Evolutionary conservation across 2,113 vertebrate genomes (phyloP).

Genomic region (Indri indri): DNA sequence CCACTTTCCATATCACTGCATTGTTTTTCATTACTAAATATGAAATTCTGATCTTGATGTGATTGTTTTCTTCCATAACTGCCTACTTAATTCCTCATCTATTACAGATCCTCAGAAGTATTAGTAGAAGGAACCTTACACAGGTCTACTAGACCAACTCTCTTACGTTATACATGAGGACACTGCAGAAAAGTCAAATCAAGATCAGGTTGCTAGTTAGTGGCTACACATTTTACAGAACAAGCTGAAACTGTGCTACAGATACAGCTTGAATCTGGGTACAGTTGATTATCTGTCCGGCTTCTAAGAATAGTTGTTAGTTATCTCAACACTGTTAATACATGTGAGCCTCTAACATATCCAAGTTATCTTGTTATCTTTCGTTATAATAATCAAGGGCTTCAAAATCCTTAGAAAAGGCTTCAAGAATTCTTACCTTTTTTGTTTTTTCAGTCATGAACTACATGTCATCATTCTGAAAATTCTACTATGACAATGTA

Average conservation of each 20-base stretch:
- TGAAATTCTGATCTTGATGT: background rate
- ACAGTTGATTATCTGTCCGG: background rate
- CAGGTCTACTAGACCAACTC: background rate
- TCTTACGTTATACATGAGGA: background rate
- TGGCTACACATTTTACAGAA: background rate
- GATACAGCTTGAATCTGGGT: background rate
- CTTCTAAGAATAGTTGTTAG: background rate
- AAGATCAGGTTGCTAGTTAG: background rate
- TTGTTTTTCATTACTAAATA: background rate
- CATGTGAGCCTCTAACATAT: background rate
- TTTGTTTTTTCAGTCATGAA: background rate
- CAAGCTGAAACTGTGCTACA: background rate
- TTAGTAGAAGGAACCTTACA: background rate
- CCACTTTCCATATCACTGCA: background rate
- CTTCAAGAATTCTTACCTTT: background rate
- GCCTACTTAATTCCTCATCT: background rate
- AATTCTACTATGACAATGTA: background rate
- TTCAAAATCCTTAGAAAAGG: background rate
- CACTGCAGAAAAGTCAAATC: background rate
- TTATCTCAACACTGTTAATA: background rate
- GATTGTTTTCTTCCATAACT: background rate
- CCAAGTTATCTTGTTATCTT: background rate
- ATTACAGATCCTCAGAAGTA: background rate
- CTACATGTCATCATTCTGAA: background rate
- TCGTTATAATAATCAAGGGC: background rate